Conservation (phyloP, 2,113 vertebrate species). For the Cebus imitator region DNA sequence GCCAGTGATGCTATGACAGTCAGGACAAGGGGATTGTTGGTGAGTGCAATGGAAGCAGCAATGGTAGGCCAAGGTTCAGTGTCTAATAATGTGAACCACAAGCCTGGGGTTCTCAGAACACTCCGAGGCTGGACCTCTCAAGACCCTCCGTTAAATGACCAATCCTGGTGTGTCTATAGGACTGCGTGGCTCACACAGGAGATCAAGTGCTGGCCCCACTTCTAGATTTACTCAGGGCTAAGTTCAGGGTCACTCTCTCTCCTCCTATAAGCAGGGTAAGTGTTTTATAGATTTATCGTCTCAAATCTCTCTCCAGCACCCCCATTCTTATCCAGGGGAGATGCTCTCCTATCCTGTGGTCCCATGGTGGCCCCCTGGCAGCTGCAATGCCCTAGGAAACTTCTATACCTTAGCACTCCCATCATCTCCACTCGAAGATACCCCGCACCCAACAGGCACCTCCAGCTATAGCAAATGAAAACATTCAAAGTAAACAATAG, state of each 20-base stretch:
- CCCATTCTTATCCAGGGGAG: not conserved
- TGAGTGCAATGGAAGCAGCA: not conserved
- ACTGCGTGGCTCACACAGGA: not conserved
- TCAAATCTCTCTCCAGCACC: not conserved
- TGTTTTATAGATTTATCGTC: not conserved
- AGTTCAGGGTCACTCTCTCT: not conserved
- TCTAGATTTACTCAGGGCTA: not conserved
- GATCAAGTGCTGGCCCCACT: not conserved
- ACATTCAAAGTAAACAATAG: not conserved
- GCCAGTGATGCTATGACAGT: not conserved
- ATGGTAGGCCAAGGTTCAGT: not conserved
- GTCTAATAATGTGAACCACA: not conserved
- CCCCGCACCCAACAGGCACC: not conserved
- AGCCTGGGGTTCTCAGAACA: not conserved
- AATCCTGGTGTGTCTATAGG: not conserved
- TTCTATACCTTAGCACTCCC: not conserved
- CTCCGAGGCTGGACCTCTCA: not conserved
- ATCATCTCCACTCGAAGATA: not conserved
- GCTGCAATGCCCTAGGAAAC: not conserved
- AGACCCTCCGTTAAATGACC: not conserved
- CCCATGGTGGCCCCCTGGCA: not conserved
- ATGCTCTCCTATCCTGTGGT: not conserved
- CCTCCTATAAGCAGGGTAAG: not conserved
- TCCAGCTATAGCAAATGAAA: not conserved
- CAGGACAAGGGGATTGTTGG: not conserved